phyloP scores from a whole-genome alignment of 2,888 invertebrate species.

The Cremastobaeus sp. region DNA sequence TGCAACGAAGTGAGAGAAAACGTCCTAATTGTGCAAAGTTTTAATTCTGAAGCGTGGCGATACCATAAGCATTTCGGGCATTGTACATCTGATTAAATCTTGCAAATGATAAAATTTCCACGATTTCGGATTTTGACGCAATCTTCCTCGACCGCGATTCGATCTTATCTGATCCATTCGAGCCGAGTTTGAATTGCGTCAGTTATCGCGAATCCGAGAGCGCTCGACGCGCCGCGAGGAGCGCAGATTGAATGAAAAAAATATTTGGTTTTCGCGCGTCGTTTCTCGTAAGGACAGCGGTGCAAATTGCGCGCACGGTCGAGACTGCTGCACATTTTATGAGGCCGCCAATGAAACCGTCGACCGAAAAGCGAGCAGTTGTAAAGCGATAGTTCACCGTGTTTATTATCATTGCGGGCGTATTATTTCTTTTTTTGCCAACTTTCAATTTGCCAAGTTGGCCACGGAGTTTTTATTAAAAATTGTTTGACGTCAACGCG shows the following conservation, averaged over 20 bases:
- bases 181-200: slow-evolving; percentile 44
- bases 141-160: slow-evolving; percentile 31
- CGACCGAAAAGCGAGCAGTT: neutral
- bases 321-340: slow-evolving; percentile 3
- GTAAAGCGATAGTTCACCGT: slow-evolving; percentile 1
- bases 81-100: slow-evolving; percentile 37
- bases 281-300: neutral
- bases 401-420: slow-evolving; percentile 12
- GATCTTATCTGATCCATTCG: slow-evolving; percentile 42
- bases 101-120: slow-evolving; percentile 34
- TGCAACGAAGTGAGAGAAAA: too few relatives aligned
- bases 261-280: slow-evolving; percentile 5
- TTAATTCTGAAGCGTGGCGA: too few relatives aligned
- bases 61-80: too few relatives aligned
- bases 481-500: slow-evolving; percentile 17
- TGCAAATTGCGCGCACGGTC: neutral
- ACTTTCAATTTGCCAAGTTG: slow-evolving; percentile 22
- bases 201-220: slow-evolving; percentile 44
- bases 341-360: neutral
- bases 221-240: slow-evolving; percentile 14
- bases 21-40: slow-evolving; percentile 3
- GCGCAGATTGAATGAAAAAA: slow-evolving; percentile 30
- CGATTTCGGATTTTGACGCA: slow-evolving; percentile 43
- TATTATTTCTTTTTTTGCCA: slow-evolving; percentile 16
- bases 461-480: neutral